Evolutionary conservation across 2,797 vertebrate genomes (phyloP).

Genomic region (Acrossocheilus wenchowensis): DNA sequence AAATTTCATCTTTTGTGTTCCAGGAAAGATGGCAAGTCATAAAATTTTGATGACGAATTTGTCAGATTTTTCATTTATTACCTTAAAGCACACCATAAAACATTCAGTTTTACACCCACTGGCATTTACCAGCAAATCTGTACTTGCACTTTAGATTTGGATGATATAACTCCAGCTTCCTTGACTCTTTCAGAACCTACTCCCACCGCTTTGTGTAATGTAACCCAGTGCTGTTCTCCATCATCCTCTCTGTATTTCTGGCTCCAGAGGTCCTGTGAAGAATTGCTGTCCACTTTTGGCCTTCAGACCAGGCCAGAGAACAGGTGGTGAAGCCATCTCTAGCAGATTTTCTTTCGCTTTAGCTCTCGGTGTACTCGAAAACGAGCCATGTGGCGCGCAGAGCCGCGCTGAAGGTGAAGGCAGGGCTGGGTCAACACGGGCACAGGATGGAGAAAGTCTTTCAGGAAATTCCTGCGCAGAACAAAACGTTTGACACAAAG

Average conservation of each 20-base stretch:
- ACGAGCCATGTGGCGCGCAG: constrained; percentile 40
- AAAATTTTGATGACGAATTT: not conserved
- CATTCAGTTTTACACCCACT: not conserved
- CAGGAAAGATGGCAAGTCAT: not conserved
- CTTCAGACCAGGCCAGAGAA: constrained; percentile 28
- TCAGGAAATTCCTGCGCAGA: constrained; percentile 52
- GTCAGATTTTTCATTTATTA: not conserved
- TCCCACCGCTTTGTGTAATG: constrained; percentile 16
- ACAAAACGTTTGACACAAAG: constrained; percentile 48
- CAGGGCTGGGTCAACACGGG: constrained; percentile 15
- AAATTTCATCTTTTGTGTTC: not conserved
- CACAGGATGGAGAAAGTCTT: constrained; percentile 30
- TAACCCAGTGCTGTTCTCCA: not conserved
- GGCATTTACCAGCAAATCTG: not conserved
- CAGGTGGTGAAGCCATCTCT: constrained; percentile 50
- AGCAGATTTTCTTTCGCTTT: constrained; percentile 34
- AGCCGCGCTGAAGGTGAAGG: constrained; percentile 14
- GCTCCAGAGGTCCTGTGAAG: constrained; percentile 4
- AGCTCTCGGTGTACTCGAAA: constrained; percentile 1
- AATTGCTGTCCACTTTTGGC: constrained; percentile 32
- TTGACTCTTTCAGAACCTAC: not conserved
- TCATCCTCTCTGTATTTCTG: constrained; percentile 3
- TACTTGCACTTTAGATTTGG: not conserved
- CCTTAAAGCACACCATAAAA: not conserved
- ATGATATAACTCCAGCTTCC: not conserved